These are phyloP conservation scores for Egretta garzetta DNA, from an alignment of 2,113 vertebrate genomes.

Conservation along the genomic window DNA sequence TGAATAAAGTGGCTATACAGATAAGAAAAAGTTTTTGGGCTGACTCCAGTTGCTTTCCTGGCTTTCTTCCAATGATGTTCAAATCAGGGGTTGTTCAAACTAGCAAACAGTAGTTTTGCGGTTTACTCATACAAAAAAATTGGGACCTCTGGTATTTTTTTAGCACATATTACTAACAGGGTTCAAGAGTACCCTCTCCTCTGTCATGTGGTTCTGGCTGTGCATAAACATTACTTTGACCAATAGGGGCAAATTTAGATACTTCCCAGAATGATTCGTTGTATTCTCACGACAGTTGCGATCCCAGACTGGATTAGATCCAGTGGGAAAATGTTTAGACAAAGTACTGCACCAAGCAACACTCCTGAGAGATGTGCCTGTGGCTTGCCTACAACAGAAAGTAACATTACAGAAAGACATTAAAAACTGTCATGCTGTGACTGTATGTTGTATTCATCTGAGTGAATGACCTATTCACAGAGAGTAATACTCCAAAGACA, in stretches of 20 bases:
- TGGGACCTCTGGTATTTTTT: conserved; percentile 55
- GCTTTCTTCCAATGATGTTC: conserved; percentile 49
- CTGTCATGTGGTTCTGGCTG: conserved; percentile 1
- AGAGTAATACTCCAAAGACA: not conserved
- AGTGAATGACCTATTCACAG: not conserved
- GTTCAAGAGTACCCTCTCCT: conserved; percentile 49
- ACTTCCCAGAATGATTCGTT: conserved; percentile 53
- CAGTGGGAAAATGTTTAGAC: conserved; percentile 77
- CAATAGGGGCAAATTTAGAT: conserved; percentile 52
- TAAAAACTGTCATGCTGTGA: not conserved
- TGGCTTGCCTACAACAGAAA: conserved; percentile 26
- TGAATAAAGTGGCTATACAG: not conserved
- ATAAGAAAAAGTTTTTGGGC: conserved; percentile 36
- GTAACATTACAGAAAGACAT: not conserved
- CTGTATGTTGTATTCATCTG: not conserved
- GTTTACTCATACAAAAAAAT: conserved; percentile 42
- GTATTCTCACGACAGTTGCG: conserved; percentile 71
- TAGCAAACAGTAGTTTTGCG: conserved; percentile 56
- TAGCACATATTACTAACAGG: conserved; percentile 38
- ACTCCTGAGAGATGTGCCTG: conserved; percentile 53
- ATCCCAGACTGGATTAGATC: conserved; percentile 71
- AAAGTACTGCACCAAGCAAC: conserved; percentile 25
- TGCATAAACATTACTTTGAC: conserved; percentile 32
- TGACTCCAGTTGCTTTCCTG: conserved; percentile 53
- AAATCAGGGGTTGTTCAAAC: conserved; percentile 43